Conservation (phyloP, 2,888 invertebrate genomes). For the Drosophila helvetica region DNA sequence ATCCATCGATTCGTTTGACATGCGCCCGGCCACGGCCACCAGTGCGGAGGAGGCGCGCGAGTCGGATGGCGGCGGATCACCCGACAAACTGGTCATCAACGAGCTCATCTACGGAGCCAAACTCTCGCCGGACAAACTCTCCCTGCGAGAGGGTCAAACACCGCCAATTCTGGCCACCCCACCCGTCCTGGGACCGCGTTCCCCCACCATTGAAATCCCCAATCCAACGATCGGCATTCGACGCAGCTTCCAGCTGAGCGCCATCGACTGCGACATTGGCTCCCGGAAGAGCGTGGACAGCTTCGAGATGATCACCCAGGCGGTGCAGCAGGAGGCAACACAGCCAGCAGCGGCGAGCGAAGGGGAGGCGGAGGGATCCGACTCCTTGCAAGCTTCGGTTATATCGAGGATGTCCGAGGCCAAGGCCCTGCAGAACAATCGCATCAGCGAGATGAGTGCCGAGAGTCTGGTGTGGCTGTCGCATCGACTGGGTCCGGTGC, state of each 20-base stretch:
- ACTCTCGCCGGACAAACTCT: conserved; percentile 81
- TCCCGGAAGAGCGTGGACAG: conserved; percentile 86
- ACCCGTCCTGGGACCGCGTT: conserved; percentile 82
- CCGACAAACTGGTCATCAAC: conserved; percentile 84
- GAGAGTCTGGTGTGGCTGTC: conserved; percentile 96
- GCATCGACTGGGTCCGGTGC: conserved; percentile 95
- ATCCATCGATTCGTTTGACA: conserved; percentile 84
- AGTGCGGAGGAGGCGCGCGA: conserved; percentile 85
- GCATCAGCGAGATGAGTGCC: conserved; percentile 93
- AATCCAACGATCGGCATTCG: conserved; percentile 74
- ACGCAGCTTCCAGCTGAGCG: conserved; percentile 85
- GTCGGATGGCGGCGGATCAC: conserved; percentile 83
- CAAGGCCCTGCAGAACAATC: conserved; percentile 84
- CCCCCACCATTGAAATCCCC: conserved; percentile 91
- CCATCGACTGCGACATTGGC: conserved; percentile 87
- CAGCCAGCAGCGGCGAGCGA: conserved; percentile 44
- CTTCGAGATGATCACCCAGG: conserved; percentile 82
- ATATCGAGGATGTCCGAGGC: conserved; percentile 82
- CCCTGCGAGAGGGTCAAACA: conserved; percentile 72
- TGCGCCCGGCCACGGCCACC: conserved; percentile 83
- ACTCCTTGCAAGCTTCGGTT: conserved; percentile 82
- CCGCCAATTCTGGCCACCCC: conserved; percentile 62
- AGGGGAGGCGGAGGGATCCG: conserved; percentile 59
- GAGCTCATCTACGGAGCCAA: conserved; percentile 84
- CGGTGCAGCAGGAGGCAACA: conserved; percentile 28